Percentiles rank a stretch among this genome's conserved stretches.
Evolutionary conservation across 2,797 vertebrate genomes (phyloP).

Genomic region (Gymnodraco acuticeps): DNA sequence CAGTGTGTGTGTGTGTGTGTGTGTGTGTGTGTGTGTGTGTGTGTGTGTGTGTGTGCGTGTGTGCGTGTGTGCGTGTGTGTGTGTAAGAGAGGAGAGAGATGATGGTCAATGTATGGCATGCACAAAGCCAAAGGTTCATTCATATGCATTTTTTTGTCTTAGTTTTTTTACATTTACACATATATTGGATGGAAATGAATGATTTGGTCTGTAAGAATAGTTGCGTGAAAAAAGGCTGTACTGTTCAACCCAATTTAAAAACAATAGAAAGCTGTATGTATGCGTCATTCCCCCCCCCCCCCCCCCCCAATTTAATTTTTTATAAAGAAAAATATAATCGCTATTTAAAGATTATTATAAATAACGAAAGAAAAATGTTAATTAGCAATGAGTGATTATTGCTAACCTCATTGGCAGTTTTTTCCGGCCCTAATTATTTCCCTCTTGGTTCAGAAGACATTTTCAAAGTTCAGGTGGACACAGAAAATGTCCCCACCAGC

Average conservation of each 20-base stretch:
- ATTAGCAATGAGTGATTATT: background rate
- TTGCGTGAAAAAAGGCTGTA: too few relatives aligned
- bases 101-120: background rate
- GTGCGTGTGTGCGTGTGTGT: slow-evolving; percentile 20
- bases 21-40: slow-evolving; percentile 2
- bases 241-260: too few relatives aligned
- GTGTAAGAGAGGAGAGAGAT: background rate
- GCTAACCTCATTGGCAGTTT: background rate
- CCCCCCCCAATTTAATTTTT: too few relatives aligned
- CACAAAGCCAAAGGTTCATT: background rate
- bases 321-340: too few relatives aligned
- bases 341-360: background rate
- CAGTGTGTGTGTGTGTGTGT: slow-evolving; percentile 11
- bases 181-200: too few relatives aligned
- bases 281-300: too few relatives aligned
- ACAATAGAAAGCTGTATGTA: too few relatives aligned
- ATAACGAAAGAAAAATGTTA: background rate
- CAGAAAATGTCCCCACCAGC: slow-evolving; percentile 30
- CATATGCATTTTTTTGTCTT: too few relatives aligned
- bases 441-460: slow-evolving; percentile 2
- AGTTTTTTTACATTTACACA: too few relatives aligned
- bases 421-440: background rate
- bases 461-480: slow-evolving; percentile 40
- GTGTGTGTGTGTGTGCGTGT: slow-evolving; percentile 25
- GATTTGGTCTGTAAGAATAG: too few relatives aligned